These are phyloP conservation scores for Biston stratarius DNA, from an alignment of 2,888 invertebrate genomes.

Conservation along the genomic window DNA sequence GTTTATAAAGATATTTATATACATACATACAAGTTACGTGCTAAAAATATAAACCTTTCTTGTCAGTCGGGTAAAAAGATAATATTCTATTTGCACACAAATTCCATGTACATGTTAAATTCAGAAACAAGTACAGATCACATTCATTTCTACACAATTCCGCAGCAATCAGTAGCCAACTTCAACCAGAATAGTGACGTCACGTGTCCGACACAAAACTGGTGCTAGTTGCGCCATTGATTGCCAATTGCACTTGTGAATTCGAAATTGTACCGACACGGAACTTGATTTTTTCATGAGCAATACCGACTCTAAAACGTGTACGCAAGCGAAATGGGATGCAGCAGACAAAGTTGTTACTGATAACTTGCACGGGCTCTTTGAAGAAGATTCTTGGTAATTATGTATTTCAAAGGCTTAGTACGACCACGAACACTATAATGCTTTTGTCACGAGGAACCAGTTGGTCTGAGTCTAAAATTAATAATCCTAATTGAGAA, in stretches of 20 bases:
- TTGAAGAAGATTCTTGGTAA: neutral
- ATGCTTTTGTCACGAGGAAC: neutral
- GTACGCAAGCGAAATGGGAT: slow-evolving; percentile 4
- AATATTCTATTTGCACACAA: no score
- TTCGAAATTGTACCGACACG: slow-evolving; percentile 13
- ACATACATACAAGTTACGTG: no score
- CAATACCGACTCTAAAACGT: neutral
- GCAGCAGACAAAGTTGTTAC: slow-evolving; percentile 4
- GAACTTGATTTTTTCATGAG: slow-evolving; percentile 21
- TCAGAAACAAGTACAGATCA: no score
- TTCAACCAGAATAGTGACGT: neutral
- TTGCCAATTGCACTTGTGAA: slow-evolving; percentile 19
- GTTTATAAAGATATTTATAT: no score
- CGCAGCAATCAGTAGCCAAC: no score
- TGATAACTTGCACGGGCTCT: no score
- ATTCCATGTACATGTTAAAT: no score
- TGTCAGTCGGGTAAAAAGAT: no score
- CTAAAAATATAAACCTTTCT: no score
- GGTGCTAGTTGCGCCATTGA: slow-evolving; percentile 6
- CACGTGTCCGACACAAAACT: slow-evolving; percentile 1
- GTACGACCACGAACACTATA: neutral
- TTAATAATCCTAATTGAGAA: no score
- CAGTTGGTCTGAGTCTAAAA: no score
- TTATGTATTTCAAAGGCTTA: neutral
- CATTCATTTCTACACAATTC: no score